These are phyloP conservation scores for Punctoribates punctum DNA, from an alignment of 2,888 invertebrate genomes.

Conservation along the genomic window DNA sequence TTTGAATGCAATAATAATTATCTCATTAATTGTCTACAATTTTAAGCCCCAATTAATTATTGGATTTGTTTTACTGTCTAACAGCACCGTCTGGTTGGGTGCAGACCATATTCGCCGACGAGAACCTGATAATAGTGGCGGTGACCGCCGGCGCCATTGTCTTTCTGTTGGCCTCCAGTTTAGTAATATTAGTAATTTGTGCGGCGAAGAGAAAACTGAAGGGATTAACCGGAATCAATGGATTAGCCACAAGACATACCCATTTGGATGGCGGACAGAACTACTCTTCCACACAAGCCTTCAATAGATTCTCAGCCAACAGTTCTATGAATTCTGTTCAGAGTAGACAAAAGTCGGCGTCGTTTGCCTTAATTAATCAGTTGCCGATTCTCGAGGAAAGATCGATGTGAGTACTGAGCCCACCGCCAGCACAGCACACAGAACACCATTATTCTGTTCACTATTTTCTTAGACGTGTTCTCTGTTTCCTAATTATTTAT, in stretches of 20 bases:
- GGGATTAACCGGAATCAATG: slow-evolving; percentile 21
- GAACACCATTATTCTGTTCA: not conserved
- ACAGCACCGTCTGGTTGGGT: slow-evolving; percentile 79
- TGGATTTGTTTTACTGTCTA: slow-evolving; percentile 18
- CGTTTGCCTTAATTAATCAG: slow-evolving; percentile 36
- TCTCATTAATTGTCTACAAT: not conserved
- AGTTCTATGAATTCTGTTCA: slow-evolving; percentile 4
- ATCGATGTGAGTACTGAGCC: slow-evolving; percentile 31
- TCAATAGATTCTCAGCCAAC: slow-evolving; percentile 23
- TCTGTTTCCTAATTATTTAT: too few relatives aligned
- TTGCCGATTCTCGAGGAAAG: slow-evolving; percentile 39
- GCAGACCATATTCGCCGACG: slow-evolving; percentile 63
- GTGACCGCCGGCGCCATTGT: slow-evolving; percentile 66
- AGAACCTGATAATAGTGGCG: slow-evolving; percentile 70
- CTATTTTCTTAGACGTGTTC: not conserved
- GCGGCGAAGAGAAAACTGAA: slow-evolving; percentile 27
- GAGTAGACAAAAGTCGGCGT: slow-evolving; percentile 17
- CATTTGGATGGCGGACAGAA: slow-evolving; percentile 12
- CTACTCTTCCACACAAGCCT: slow-evolving; percentile 10
- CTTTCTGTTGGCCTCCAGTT: slow-evolving; percentile 55
- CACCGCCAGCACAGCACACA: not conserved
- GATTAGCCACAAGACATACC: not conserved
- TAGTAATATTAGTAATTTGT: slow-evolving; percentile 61
- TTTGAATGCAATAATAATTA: not conserved
- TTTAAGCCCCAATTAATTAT: not conserved